A percentile compares a stretch with the other conserved stretches of the same genome.
Conservation (phyloP, 2,113 vertebrate genomes). For the Pteruthius melanotis region DNA sequence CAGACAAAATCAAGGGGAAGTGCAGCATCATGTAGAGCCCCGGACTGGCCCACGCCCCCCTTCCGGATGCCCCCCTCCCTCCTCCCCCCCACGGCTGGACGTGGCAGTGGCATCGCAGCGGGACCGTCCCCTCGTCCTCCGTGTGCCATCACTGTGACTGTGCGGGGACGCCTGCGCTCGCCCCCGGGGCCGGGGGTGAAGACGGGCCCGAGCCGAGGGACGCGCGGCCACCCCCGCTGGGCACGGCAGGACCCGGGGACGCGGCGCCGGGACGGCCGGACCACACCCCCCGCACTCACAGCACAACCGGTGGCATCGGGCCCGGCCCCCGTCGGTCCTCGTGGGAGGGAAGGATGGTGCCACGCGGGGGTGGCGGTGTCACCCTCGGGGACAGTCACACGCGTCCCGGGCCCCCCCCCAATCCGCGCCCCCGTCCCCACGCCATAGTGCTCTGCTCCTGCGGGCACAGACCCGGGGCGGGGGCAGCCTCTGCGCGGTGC, state of each 20-base stretch:
- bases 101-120: background rate
- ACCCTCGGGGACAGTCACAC: no score
- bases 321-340: no score
- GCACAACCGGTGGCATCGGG: background rate
- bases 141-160: conserved; percentile 46
- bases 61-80: background rate
- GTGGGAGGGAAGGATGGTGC: no score
- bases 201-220: background rate
- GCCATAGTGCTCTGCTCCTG: no score
- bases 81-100: background rate
- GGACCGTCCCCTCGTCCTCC: background rate
- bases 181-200: background rate
- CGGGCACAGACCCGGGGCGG: no score
- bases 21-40: conserved; percentile 87
- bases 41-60: background rate
- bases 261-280: background rate
- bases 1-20: conserved; percentile 94
- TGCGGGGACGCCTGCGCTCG: background rate
- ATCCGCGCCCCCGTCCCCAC: no score
- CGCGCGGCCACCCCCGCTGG: background rate
- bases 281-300: background rate
- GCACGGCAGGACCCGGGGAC: background rate
- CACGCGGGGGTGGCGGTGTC: no score
- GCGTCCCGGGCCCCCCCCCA: no score
- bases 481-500: no score